Percentiles rank a stretch among this genome's conserved stretches.
Conservation (phyloP, 2,888 invertebrate genomes). For the Pachymerium ferrugineum region DNA sequence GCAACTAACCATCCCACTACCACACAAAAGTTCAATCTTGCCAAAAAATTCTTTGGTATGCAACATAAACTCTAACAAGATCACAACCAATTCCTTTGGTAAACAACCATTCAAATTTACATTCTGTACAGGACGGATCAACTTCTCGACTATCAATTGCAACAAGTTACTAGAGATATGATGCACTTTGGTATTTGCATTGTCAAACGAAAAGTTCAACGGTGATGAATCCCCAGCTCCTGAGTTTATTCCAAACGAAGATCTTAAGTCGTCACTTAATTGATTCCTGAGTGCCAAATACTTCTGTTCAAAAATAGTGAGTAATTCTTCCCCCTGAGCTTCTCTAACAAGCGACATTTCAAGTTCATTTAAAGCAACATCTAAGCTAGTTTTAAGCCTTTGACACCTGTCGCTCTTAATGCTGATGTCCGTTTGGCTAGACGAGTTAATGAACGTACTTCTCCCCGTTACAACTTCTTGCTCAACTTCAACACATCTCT, state of each 20-base stretch:
- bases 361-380: constrained; percentile 12
- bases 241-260: background rate
- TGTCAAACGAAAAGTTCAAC: background rate
- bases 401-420: background rate
- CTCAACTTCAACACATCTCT: background rate
- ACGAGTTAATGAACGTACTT: background rate
- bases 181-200: background rate
- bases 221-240: background rate
- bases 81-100: background rate
- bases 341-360: constrained; percentile 7
- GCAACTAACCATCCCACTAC: background rate
- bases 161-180: background rate
- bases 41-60: background rate
- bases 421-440: background rate
- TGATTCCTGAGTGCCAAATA: constrained; percentile 17
- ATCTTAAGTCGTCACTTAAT: background rate
- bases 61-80: background rate
- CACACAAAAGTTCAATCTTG: background rate
- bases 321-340: background rate
- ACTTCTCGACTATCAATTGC: background rate
- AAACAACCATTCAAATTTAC: background rate
- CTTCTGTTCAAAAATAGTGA: background rate
- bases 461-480: background rate
- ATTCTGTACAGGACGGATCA: background rate
- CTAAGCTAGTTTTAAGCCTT: background rate